Evolutionary conservation across 2,113 vertebrate genomes (phyloP).

Genomic region (Hydropotes inermis): DNA sequence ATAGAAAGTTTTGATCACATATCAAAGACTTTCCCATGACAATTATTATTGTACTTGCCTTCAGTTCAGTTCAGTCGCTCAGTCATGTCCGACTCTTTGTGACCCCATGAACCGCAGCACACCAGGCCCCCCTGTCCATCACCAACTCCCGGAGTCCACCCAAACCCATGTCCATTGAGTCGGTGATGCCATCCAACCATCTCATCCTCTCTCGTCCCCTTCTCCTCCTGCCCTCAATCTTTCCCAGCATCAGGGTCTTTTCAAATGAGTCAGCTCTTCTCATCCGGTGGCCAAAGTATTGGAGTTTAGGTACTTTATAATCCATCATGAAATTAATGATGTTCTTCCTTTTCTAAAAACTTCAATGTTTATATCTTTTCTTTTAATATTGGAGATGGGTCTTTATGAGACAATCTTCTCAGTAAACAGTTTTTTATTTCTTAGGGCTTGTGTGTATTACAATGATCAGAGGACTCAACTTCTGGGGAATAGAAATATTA

Average conservation of each 20-base stretch:
- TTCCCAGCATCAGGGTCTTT: neutral
- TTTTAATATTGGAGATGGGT: neutral
- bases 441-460: neutral
- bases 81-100: fast-evolving
- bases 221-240: neutral
- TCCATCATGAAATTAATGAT: neutral
- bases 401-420: neutral
- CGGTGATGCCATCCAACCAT: neutral
- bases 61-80: neutral
- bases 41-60: neutral
- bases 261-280: neutral
- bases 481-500: neutral
- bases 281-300: neutral
- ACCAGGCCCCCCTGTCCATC: neutral
- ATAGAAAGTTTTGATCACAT: neutral
- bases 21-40: neutral
- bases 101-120: fast-evolving
- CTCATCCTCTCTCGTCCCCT: neutral
- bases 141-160: neutral
- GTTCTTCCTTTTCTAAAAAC: neutral
- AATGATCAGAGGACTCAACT: neutral
- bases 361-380: neutral
- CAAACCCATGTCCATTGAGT: neutral
- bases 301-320: neutral
- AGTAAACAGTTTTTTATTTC: neutral